Evolutionary conservation across 2,797 vertebrate genomes (phyloP), one percentile per base, ranked within the genome.

Genomic region (Meriones psammophilus): DNA sequence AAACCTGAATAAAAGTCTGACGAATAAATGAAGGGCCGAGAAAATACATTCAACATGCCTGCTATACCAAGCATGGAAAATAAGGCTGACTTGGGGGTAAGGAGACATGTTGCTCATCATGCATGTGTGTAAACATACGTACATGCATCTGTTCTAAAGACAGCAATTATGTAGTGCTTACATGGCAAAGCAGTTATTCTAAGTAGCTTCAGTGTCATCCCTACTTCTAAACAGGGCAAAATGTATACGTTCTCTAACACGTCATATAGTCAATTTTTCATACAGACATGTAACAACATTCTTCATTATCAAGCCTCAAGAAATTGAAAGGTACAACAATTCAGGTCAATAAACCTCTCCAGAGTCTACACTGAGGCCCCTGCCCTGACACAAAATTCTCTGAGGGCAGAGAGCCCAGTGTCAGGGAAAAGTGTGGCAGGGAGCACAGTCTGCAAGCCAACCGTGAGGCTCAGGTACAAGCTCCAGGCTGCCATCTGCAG

Each of bases 271-370:
- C 24, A 33, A 18, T 54, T 33, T 33, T 78, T 54, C 18, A 36
- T n/a, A 30, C 39, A 46, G 60, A 84, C 64, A 68, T 7, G 46
- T 26, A 66, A 2, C 17, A 33, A 36, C 33, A 56, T 14, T 92
- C 71, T 39, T 66, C n/a, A 62, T 69, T 62, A 60, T 2, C 81
- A 10, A 96, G 30, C 36, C 76, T 30, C 39, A 94, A 42, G 14
- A 91, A 97, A 92, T 39, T 6, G 33, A 93, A 95, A 93, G 22
- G 24, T 36, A 85, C 73, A 94, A 81, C 88, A 22, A 78, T 58
- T 87, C 30, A 36, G 20, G 24, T 77, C 71, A 94, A 62, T 58
- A 78, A 68, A 69, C 66, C n/a, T 94, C 89, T 56, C 68, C 58
- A 60, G 79, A 89, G 56, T 85, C 39, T 28, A 95, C 42, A 68